These are phyloP conservation scores for Tricholauxania praeusta DNA, from an alignment of 2,888 invertebrate species.

Conservation along the genomic window DNA sequence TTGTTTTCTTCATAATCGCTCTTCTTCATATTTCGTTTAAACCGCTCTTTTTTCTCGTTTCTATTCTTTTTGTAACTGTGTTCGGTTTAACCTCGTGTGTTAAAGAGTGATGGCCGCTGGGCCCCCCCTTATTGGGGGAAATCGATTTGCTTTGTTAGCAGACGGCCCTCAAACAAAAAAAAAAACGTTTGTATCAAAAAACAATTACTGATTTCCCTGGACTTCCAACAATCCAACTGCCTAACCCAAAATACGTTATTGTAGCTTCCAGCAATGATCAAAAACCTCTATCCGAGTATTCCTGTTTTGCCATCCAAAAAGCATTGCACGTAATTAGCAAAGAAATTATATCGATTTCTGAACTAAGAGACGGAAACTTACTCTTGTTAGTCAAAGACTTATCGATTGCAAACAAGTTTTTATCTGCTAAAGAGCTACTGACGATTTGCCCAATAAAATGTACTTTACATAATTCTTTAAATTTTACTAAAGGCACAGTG, in stretches of 20 bases:
- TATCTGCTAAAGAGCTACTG: slow-evolving; percentile 14
- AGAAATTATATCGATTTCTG: slow-evolving; percentile 17
- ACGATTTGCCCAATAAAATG: slow-evolving; percentile 31
- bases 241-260: background rate
- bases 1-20: no score
- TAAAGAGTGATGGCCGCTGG: slow-evolving; percentile 7
- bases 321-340: slow-evolving; percentile 20
- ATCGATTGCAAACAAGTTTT: slow-evolving; percentile 30
- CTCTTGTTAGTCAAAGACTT: slow-evolving; percentile 26
- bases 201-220: background rate
- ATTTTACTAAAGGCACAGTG: slow-evolving; percentile 34
- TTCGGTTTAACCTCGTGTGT: no score
- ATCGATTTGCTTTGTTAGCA: slow-evolving; percentile 10
- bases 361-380: slow-evolving; percentile 26
- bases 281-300: slow-evolving; percentile 21
- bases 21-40: no score
- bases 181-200: slow-evolving; percentile 10
- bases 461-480: slow-evolving; percentile 31
- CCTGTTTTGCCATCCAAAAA: slow-evolving; percentile 32
- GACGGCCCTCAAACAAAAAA: slow-evolving; percentile 3
- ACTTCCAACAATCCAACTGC: background rate
- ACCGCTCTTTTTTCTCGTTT: no score
- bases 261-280: background rate
- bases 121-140: slow-evolving; percentile 16
- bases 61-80: no score